Conservation (phyloP, 2,797 vertebrate genomes). For the Oophaga sylvatica region DNA sequence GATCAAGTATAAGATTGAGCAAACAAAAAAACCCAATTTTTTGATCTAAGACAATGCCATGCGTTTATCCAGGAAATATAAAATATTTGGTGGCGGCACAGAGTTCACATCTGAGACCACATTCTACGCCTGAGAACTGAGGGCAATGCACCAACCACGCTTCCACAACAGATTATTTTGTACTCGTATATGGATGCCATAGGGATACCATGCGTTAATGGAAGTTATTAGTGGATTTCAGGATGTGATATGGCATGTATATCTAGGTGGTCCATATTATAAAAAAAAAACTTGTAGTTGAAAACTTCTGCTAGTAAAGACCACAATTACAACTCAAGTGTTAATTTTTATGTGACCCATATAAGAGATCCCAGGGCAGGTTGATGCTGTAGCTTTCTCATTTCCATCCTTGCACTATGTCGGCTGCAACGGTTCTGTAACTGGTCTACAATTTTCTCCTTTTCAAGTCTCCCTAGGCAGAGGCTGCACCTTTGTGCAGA, state of each 20-base stretch:
- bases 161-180: not conserved
- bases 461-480: constrained; percentile 25
- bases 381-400: not conserved
- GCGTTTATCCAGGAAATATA: no score
- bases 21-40: no score
- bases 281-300: not conserved
- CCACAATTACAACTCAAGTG: not conserved
- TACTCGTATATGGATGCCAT: not conserved
- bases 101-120: no score
- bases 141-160: no score
- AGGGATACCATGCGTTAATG: not conserved
- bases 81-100: no score
- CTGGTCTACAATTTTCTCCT: constrained; percentile 31
- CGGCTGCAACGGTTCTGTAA: not conserved
- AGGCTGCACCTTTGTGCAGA: not conserved
- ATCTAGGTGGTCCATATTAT: not conserved
- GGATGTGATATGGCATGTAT: not conserved
- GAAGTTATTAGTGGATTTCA: not conserved
- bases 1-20: no score
- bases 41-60: no score
- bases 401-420: not conserved
- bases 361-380: not conserved
- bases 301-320: not conserved
- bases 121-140: no score
- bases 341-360: not conserved